These are phyloP conservation scores for Malurus leucopterus DNA, from an alignment of 2,797 vertebrate species.

Conservation along the genomic window DNA sequence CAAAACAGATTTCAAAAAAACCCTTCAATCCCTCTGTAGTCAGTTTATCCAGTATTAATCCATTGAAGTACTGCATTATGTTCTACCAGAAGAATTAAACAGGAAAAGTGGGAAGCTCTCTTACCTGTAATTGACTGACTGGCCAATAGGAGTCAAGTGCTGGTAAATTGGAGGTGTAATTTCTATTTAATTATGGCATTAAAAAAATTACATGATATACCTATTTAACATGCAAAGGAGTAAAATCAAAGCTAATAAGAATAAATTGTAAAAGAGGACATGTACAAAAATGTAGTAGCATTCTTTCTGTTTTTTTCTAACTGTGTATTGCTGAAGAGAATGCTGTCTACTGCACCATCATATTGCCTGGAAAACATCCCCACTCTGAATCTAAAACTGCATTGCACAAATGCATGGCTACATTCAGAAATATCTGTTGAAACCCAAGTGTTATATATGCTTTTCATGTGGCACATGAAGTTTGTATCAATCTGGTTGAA, in stretches of 20 bases:
- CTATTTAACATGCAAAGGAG: slow-evolving; percentile 53
- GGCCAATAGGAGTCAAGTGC: slow-evolving; percentile 59
- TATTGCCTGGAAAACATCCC: neutral
- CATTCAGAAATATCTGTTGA: neutral
- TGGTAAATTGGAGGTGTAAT: slow-evolving; percentile 54
- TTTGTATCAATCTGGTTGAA: neutral
- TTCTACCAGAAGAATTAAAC: slow-evolving; percentile 29
- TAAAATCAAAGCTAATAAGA: slow-evolving; percentile 50
- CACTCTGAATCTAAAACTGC: neutral
- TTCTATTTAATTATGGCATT: slow-evolving; percentile 57
- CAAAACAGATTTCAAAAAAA: neutral
- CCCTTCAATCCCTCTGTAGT: neutral
- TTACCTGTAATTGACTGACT: slow-evolving; percentile 63
- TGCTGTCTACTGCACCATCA: neutral
- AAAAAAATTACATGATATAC: slow-evolving; percentile 41
- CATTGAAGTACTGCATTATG: slow-evolving; percentile 3
- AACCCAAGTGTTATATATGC: neutral
- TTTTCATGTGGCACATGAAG: neutral
- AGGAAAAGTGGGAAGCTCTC: slow-evolving; percentile 38
- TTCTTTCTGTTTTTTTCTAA: neutral
- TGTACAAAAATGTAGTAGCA: neutral
- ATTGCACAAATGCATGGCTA: neutral
- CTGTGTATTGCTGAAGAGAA: neutral
- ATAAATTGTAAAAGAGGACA: slow-evolving; percentile 9
- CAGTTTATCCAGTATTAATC: slow-evolving; percentile 1